A percentile compares a stretch with the other conserved stretches of the same genome.
Evolutionary conservation across 2,113 vertebrate species (phyloP).

Genomic region (Procavia capensis): DNA sequence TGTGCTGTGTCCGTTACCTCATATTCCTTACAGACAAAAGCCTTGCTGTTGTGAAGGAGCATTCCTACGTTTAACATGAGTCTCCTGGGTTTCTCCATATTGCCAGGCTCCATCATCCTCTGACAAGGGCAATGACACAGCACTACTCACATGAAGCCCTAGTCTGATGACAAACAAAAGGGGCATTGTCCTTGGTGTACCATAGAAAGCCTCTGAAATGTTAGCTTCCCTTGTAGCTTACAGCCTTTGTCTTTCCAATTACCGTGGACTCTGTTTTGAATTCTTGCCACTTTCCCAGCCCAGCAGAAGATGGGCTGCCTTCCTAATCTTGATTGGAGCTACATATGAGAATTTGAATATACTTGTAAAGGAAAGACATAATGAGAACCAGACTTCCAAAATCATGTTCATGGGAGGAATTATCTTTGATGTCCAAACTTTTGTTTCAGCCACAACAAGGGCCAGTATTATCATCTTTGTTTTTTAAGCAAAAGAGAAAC

Average conservation of each 20-base stretch:
- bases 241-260: conserved; percentile 82
- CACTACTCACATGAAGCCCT: conserved; percentile 68
- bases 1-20: conserved; percentile 77
- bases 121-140: conserved; percentile 82
- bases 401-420: neutral
- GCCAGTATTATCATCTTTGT: neutral
- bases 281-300: conserved; percentile 86
- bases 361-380: conserved; percentile 15
- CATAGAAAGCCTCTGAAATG: conserved; percentile 83
- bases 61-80: conserved; percentile 80
- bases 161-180: conserved; percentile 79
- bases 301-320: conserved; percentile 71
- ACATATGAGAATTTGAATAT: neutral
- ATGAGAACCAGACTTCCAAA: neutral
- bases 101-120: conserved; percentile 86
- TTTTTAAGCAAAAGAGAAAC: conserved; percentile 34
- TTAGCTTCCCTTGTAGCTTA: conserved; percentile 81
- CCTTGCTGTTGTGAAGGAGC: conserved; percentile 85
- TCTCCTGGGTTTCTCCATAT: conserved; percentile 81
- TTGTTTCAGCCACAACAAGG: neutral
- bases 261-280: conserved; percentile 80
- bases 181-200: conserved; percentile 71
- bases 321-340: conserved; percentile 59
- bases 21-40: conserved; percentile 84
- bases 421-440: conserved; percentile 41